These are phyloP conservation scores for Auanema freiburgensis DNA, from an alignment of 2,888 invertebrate species.

Conservation along the genomic window DNA sequence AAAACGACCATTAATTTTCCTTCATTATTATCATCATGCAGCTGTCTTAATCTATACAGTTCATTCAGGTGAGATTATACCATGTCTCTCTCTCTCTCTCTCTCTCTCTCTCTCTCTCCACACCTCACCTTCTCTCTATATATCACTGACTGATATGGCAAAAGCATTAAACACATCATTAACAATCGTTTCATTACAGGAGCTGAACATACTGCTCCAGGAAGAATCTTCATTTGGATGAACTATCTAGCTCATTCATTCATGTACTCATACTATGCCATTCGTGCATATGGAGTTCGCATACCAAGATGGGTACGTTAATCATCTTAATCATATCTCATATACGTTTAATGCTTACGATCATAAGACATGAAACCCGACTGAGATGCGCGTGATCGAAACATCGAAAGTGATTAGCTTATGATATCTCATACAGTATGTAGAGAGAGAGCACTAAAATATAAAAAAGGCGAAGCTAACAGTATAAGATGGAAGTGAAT, in stretches of 20 bases:
- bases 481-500: too few species aligned
- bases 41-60: conserved; percentile 64
- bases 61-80: conserved; percentile 52
- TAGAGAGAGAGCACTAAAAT: too few species aligned
- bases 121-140: background rate
- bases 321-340: background rate
- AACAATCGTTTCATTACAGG: conserved; percentile 30
- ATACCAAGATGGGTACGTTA: conserved; percentile 69
- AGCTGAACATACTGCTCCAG: conserved; percentile 63
- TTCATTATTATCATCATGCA: conserved; percentile 64
- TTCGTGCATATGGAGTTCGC: conserved; percentile 65
- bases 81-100: background rate
- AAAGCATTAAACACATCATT: background rate
- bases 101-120: background rate
- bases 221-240: conserved; percentile 65
- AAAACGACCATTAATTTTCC: conserved; percentile 59
- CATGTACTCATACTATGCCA: conserved; percentile 69
- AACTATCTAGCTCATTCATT: conserved; percentile 68
- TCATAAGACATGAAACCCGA: too few species aligned
- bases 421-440: too few species aligned
- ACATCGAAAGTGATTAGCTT: too few species aligned
- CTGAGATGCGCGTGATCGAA: too few species aligned
- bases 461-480: too few species aligned
- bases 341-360: background rate
- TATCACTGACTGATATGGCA: background rate